phyloP scores from a whole-genome alignment of 2,888 invertebrate genomes.

The Antitype chi region DNA sequence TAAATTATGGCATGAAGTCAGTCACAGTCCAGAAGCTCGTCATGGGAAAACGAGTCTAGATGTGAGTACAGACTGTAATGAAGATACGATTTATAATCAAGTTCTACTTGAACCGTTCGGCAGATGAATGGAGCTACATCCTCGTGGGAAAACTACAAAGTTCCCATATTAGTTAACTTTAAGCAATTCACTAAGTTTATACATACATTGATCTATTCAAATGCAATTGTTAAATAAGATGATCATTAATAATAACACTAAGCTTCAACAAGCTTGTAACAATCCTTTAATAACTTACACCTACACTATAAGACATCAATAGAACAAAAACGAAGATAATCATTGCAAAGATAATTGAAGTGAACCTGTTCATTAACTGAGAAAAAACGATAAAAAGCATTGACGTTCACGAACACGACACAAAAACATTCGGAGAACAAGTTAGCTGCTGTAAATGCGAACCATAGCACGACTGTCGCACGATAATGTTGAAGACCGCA shows the following conservation, averaged over 20 bases:
- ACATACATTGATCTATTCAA: constrained; percentile 37
- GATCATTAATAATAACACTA: constrained; percentile 42
- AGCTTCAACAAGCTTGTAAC: constrained; percentile 46
- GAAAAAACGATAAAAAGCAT: constrained; percentile 64
- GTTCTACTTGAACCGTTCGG: constrained; percentile 32
- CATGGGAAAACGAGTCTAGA: constrained; percentile 85
- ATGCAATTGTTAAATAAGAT: constrained; percentile 31
- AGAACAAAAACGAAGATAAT: constrained; percentile 68
- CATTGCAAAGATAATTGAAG: constrained; percentile 70
- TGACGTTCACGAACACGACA: constrained; percentile 60
- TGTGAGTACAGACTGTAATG: constrained; percentile 74
- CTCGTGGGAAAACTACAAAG: constrained; percentile 48
- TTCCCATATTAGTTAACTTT: constrained; percentile 15
- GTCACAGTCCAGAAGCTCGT: constrained; percentile 84
- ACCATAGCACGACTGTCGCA: constrained; percentile 58
- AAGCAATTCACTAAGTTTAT: constrained; percentile 8
- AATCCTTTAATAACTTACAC: constrained; percentile 52
- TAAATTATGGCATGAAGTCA: constrained; percentile 72
- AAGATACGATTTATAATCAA: constrained; percentile 61
- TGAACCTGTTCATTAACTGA: constrained; percentile 68
- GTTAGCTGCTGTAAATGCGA: constrained; percentile 66
- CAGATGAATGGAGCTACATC: constrained; percentile 34
- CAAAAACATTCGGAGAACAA: constrained; percentile 69
- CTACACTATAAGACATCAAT: constrained; percentile 59
- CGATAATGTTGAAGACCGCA: constrained; percentile 56